Base-by-base conservation (phyloP, 2,888 invertebrate species). In the Merodon equestris region DNA sequence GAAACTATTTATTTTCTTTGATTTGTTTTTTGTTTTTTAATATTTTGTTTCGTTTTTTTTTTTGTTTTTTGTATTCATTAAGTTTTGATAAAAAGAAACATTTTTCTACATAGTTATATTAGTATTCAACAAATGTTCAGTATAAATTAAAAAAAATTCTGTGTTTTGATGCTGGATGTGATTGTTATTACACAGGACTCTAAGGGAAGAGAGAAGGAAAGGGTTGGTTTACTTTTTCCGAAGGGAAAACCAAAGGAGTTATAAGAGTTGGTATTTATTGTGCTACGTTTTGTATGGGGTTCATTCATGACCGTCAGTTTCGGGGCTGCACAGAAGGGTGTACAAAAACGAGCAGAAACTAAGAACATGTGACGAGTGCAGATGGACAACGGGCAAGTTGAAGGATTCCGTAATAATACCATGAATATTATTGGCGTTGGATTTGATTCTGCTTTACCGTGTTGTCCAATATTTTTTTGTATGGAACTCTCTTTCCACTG, bases 381-480 rank as follows among this genome's bases (percentile, higher is more conserved):
- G 27, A 27, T 27, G 27, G 27, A 7, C 27, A 27, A 27, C 27
- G 13, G 9, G n/a, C n/a, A n/a, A n/a, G n/a, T n/a, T n/a, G n/a
- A n/a, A n/a, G n/a, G n/a, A n/a, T n/a, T n/a, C n/a, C n/a, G n/a
- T 48, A 71, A 63, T 71, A 63, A 71, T 56, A 71, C 56, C 54
- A 61, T 61, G 48, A 54, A 61, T 61, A 70, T 70, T 70, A 70
- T 56, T 48, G 10, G 14, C 3, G 51, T 42, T 38, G 18, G n/a
- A 34, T 9, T 54, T 45, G 18, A 44, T 67, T 3, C 40, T 9
- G 10, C 40, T 40, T 40, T 40, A 5, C 10, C 40, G 10, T 40
- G 40, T 40, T n/a, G n/a, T n/a, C n/a, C 10, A n/a, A 27, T 27
- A 27, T 27, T 27, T 27, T 27, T 27, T 27, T 27, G 27, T 27